Conservation (phyloP, 1,140 invertebrate genomes). For the Neodiprion pinetum region DNA sequence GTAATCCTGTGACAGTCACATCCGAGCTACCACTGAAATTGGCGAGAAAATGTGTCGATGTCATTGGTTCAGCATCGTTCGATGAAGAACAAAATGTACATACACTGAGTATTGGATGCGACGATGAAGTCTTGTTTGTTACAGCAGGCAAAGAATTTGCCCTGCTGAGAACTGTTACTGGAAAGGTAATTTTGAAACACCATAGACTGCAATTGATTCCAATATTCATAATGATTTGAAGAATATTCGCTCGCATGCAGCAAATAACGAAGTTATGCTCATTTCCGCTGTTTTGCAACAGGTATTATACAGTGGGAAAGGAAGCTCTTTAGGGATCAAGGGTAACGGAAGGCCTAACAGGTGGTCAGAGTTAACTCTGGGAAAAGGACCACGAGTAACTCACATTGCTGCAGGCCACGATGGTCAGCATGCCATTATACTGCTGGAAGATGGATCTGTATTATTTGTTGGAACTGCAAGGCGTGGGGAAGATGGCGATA, state of each 20-base stretch:
- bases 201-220: background rate
- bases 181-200: conserved; percentile 67
- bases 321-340: conserved; percentile 77
- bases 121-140: conserved; percentile 74
- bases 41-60: conserved; percentile 79
- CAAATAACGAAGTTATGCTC: background rate
- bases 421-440: conserved; percentile 86
- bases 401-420: conserved; percentile 92
- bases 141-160: conserved; percentile 86
- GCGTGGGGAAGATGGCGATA: conserved; percentile 94
- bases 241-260: conserved; percentile 15
- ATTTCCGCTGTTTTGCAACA: conserved; percentile 37
- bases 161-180: conserved; percentile 76
- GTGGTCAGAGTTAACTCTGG: conserved; percentile 78
- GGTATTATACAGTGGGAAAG: conserved; percentile 82
- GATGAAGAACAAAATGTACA: conserved; percentile 69
- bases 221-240: background rate
- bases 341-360: conserved; percentile 67
- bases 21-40: conserved; percentile 81
- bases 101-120: conserved; percentile 66
- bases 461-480: conserved; percentile 88
- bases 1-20: conserved; percentile 64
- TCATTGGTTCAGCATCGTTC: conserved; percentile 75
- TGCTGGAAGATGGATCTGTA: conserved; percentile 89
- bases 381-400: conserved; percentile 77